A percentile compares a stretch with the other conserved stretches of the same genome.
phyloP scores from a whole-genome alignment of 1,140 invertebrate genomes.

The Drosophila ambigua region DNA sequence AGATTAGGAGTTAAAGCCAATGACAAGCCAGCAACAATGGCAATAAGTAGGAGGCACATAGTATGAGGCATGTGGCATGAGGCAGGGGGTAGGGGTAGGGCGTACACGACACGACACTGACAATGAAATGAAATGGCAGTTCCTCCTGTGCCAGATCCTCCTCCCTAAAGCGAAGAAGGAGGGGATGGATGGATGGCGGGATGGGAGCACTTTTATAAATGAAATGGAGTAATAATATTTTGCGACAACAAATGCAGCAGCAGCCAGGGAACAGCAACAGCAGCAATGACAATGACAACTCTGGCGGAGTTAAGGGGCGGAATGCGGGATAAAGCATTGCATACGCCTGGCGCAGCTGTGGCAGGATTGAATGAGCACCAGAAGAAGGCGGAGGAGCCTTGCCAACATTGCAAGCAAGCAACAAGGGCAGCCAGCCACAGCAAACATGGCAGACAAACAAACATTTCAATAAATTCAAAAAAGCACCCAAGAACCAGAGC shows the following conservation, averaged over 20 bases:
- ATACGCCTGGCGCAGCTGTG: slow-evolving; percentile 53
- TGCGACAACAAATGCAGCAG: slow-evolving; percentile 68
- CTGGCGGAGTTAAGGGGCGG: no score
- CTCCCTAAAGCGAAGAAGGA: neutral
- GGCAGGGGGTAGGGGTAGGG: neutral
- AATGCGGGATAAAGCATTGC: slow-evolving; percentile 22
- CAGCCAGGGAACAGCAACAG: slow-evolving; percentile 13
- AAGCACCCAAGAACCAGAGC: slow-evolving; percentile 24
- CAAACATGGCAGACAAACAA: slow-evolving; percentile 70
- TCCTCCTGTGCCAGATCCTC: neutral
- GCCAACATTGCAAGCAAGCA: slow-evolving; percentile 54
- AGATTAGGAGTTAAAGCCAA: slow-evolving; percentile 52
- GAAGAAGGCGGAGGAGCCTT: neutral
- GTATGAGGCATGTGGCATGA: no score
- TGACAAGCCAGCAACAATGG: slow-evolving; percentile 46
- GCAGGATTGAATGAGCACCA: slow-evolving; percentile 11
- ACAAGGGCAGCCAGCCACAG: slow-evolving; percentile 10
- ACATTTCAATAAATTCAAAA: slow-evolving; percentile 82
- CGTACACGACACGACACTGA: slow-evolving; percentile 61
- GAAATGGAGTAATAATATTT: slow-evolving; percentile 83
- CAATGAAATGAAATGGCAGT: slow-evolving; percentile 75
- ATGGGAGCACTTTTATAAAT: slow-evolving; percentile 73
- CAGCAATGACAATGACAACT: slow-evolving; percentile 28
- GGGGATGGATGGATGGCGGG: neutral
- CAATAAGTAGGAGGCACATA: slow-evolving; percentile 6